These are phyloP conservation scores for Cirrhinus molitorella DNA, from an alignment of 2,797 vertebrate genomes.

Conservation along the genomic window DNA sequence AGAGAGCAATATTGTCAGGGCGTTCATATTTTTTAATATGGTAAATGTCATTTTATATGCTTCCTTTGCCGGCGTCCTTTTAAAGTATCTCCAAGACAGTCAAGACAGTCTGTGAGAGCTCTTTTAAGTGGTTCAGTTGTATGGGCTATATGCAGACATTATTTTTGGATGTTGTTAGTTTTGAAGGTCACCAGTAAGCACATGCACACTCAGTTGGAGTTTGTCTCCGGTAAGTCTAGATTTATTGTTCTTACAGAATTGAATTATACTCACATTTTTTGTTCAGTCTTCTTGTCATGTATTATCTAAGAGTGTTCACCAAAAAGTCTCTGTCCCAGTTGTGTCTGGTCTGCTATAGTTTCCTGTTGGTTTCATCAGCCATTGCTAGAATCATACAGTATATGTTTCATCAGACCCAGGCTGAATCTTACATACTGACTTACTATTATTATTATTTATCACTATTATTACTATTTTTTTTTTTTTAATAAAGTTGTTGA, in stretches of 20 bases:
- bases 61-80: constrained; percentile 21
- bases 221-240: constrained; percentile 9
- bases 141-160: constrained; percentile 23
- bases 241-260: constrained; percentile 16
- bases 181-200: constrained; percentile 35
- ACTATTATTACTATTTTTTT: too few species aligned
- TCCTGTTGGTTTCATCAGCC: background rate
- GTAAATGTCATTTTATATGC: constrained; percentile 55
- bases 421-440: too few species aligned
- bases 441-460: too few species aligned
- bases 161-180: constrained; percentile 25
- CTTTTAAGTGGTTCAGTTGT: constrained; percentile 44
- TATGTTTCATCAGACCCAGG: background rate
- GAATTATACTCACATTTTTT: constrained; percentile 6
- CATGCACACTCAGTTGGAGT: constrained; percentile 16
- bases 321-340: constrained; percentile 2
- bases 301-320: background rate
- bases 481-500: too few species aligned
- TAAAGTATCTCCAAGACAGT: constrained; percentile 45
- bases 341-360: background rate
- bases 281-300: background rate
- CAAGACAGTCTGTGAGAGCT: constrained; percentile 40
- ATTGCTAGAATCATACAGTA: background rate
- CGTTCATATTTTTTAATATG: constrained; percentile 40
- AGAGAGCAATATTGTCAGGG: constrained; percentile 23